These are phyloP conservation scores for Luscinia megarhynchos DNA, from an alignment of 2,797 vertebrate species.

Conservation along the genomic window DNA sequence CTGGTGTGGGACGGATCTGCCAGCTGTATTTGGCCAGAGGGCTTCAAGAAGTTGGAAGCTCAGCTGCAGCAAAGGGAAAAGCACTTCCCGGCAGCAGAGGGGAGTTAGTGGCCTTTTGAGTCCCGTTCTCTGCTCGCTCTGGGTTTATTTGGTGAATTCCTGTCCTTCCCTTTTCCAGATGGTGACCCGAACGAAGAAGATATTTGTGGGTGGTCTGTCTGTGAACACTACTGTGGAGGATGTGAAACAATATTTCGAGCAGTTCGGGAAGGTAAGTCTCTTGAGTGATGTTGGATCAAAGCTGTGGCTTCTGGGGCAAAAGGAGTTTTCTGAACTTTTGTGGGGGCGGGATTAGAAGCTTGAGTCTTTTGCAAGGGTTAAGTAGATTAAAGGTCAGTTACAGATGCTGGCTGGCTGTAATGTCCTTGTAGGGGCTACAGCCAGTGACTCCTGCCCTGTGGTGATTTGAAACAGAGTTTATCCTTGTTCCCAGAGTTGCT, in stretches of 20 bases:
- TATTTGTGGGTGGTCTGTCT: slow-evolving; percentile 97
- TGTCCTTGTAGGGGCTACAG: not conserved
- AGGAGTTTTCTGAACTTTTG: slow-evolving; percentile 31
- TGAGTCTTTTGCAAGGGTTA: not conserved
- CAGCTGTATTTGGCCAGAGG: not conserved
- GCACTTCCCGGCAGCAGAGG: accelerated
- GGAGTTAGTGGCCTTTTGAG: slow-evolving; percentile 1
- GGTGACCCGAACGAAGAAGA: slow-evolving; percentile 99
- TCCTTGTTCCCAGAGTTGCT: not conserved
- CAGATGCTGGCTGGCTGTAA: not conserved
- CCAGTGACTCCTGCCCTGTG: not conserved
- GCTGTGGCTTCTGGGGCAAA: slow-evolving; percentile 17
- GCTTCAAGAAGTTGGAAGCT: not conserved
- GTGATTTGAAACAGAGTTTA: slow-evolving; percentile 1
- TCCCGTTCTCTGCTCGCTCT: not conserved
- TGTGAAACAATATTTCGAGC: slow-evolving; percentile 98
- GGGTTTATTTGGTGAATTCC: slow-evolving; percentile 66
- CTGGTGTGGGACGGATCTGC: not conserved
- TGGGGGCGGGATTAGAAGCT: not conserved
- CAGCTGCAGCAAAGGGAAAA: not conserved
- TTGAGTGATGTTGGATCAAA: slow-evolving; percentile 8
- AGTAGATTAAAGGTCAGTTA: slow-evolving; percentile 25
- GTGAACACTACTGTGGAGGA: slow-evolving; percentile 99
- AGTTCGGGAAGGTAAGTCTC: slow-evolving; percentile 95
- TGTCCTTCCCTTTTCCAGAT: slow-evolving; percentile 84